phyloP scores from a whole-genome alignment of 2,113 vertebrate genomes.

The Sclerurus mexicanus region DNA sequence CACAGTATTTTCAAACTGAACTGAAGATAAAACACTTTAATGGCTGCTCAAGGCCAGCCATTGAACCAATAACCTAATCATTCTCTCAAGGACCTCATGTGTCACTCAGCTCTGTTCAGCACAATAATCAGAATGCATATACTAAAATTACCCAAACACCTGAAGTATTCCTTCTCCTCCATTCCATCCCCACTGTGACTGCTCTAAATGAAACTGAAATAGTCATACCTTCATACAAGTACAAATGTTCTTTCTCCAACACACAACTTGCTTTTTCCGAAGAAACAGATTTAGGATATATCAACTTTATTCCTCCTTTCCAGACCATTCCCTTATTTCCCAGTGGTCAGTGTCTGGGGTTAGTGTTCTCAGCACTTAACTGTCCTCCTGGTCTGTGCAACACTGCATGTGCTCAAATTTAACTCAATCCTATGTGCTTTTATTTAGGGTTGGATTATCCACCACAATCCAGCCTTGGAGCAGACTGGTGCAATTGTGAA shows the following conservation, averaged over 20 bases:
- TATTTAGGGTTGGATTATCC: background rate
- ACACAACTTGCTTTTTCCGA: background rate
- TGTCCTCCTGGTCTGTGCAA: background rate
- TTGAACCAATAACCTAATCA: background rate
- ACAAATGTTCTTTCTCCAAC: background rate
- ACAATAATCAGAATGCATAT: background rate
- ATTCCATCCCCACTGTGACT: background rate
- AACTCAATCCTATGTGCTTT: background rate
- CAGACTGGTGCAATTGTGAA: background rate
- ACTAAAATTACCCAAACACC: background rate
- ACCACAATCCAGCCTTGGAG: background rate
- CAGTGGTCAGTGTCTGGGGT: background rate
- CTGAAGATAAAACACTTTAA: background rate
- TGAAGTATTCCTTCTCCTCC: background rate
- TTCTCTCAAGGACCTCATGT: background rate
- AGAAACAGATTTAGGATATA: background rate
- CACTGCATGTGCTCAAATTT: background rate
- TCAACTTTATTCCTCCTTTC: background rate
- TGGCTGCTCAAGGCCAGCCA: background rate
- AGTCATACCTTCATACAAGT: background rate
- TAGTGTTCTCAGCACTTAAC: background rate
- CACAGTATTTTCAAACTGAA: background rate
- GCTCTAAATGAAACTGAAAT: background rate
- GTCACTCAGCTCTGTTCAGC: background rate
- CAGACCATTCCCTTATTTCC: background rate